Base-by-base conservation (phyloP, 2,113 vertebrate genomes). In the Pyxicephalus adspersus region DNA sequence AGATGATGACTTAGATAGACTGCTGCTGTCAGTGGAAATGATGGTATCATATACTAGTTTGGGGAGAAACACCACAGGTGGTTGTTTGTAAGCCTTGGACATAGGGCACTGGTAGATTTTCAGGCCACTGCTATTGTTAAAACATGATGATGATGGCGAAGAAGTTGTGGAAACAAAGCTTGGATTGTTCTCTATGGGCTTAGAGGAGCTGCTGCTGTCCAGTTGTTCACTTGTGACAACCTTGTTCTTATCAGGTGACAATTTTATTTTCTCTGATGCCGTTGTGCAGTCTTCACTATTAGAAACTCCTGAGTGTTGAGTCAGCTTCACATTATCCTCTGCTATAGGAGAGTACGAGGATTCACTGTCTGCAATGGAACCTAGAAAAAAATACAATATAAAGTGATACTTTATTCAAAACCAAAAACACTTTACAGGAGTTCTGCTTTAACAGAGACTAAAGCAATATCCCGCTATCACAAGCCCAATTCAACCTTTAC, bases 1-100 rank as follows among this genome's bases (percentile, higher is more conserved):
- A 0, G 97, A 97, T 52, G 96, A 94, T 0, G 95, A 96, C 66
- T 97, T 96, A 20, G 97, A 95, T 83, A 99, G 93, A 7, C 97
- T 96, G 0, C 94, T 94, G 87, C 95, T 89, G 84, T 98, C 98
- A 0, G 93, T 95, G 81, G 93, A 93, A 4, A 94, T 94, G 80
- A 98, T 87, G 54, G 98, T 88, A 84, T 98, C 95, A 0, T 98
- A 96, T 29, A 96, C 93, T 17, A 95, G 87, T 77, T 94, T 96
- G 66, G 97, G 96, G 72, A 99, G 94, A 81, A 98, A 95, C 88
- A 98, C 94, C 5, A 95, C 85, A 0, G 98, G 97, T 0, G 96
- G 96, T 28, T 95, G 95, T 80, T 91, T 95, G 54, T 90, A 91
- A 54, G 93, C 90, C 68, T 93, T 91, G 0, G 91, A 89, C 95